Percentiles rank a stretch among this genome's conserved stretches.
Evolutionary conservation across 2,888 invertebrate genomes (phyloP).

Genomic region (Leptinotarsa juncta): DNA sequence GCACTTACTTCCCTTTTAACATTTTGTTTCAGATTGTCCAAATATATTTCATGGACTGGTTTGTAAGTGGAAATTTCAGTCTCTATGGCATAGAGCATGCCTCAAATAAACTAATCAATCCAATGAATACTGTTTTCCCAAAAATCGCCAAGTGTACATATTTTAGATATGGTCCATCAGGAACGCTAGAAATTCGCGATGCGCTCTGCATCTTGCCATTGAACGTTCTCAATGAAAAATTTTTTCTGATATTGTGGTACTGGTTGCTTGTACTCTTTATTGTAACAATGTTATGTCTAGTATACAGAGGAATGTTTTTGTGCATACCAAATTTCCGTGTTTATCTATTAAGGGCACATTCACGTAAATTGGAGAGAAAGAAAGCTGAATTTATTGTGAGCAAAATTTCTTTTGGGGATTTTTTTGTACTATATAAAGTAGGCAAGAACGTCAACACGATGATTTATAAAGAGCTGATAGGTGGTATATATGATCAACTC

Average conservation of each 20-base stretch:
- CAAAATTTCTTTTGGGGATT: conserved; percentile 76
- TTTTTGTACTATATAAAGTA: conserved; percentile 81
- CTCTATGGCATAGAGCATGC: conserved; percentile 71
- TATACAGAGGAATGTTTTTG: conserved; percentile 74
- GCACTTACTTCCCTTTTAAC: conserved; percentile 9
- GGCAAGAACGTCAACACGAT: conserved; percentile 81
- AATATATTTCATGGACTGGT: conserved; percentile 75
- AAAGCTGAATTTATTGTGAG: conserved; percentile 68
- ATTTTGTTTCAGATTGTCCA: conserved; percentile 71
- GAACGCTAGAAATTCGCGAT: conserved; percentile 70
- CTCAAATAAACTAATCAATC: conserved; percentile 65
- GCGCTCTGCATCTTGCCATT: conserved; percentile 80
- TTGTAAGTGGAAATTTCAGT: conserved; percentile 73
- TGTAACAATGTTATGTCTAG: conserved; percentile 72
- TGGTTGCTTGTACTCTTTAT: conserved; percentile 77
- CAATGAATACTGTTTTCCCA: conserved; percentile 78
- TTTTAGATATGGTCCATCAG: conserved; percentile 72
- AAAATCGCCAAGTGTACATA: conserved; percentile 76
- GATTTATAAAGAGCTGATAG: conserved; percentile 74
- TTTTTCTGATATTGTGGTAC: conserved; percentile 80
- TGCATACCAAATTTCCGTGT: conserved; percentile 71
- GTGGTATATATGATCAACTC: conserved; percentile 48
- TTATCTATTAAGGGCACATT: conserved; percentile 73
- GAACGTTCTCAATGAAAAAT: conserved; percentile 84
- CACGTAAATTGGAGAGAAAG: conserved; percentile 68